Base-by-base conservation (phyloP, 2,888 invertebrate species). In the Rapana venosa region DNA sequence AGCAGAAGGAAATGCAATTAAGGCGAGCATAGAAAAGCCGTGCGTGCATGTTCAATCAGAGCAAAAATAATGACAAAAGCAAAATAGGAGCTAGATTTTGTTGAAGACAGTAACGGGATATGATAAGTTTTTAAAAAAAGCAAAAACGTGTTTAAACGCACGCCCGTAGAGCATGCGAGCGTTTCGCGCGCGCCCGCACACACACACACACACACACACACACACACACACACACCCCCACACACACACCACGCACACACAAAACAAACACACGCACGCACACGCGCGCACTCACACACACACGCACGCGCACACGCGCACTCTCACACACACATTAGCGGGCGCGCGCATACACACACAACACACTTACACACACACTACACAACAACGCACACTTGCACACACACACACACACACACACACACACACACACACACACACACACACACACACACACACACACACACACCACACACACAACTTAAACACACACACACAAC, bases 151-250 rank as follows among this genome's bases (percentile, higher is more conserved):
- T 47, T 47, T 47, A 47, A 47, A 47, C 47, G 8, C 47, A 47
- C 47, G 47, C 47, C 47, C 47, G 47, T 8, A 47, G 47, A 47
- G 47, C 47, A 47, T 47, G 47, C 47, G 47, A 47, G 47, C 47
- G 47, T 47, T n/a, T n/a, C n/a, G 47, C 47, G 47, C 47, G 32
- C 70, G 70, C 87, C 89, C 88, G 89, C 74, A 90, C 89, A 88
- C 70, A 90, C 90, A 88, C 36, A 90, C 90, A 90, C 36, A 90
- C 87, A 88, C 35, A 83, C 47, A 83, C 5, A 81, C 79, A 77
- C 74, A 74, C 30, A 74, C 30, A 74, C 70, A 70, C 70, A 70
- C 15, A 70, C 70, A 70, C n/a, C n/a, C n/a, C n/a, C n/a, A n/a
- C n/a, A n/a, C n/a, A n/a, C n/a, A n/a, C n/a, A n/a, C n/a, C 66